Evolutionary conservation across 1,140 invertebrate species (phyloP), one percentile per base, ranked within the genome.

Genomic region (Sinella curviseta): DNA sequence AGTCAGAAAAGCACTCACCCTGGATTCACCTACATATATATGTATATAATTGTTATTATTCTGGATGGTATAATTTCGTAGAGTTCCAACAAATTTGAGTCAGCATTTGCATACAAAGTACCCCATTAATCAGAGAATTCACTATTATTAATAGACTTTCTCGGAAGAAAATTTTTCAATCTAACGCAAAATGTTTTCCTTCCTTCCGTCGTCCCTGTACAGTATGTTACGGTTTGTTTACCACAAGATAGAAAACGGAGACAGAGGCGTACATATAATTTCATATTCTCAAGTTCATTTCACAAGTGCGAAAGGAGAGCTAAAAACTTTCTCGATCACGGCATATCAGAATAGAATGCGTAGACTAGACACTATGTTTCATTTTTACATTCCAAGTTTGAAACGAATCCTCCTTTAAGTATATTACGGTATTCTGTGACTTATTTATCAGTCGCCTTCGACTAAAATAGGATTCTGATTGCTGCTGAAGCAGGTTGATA

Each of bases 31-130:
- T n/a, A n/a, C n/a, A n/a, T n/a, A n/a, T n/a, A n/a, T 48, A 20
- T 48, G 39, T 48, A 20, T 20, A 8, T 48, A 48, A 20, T 48
- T 48, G 20, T 48, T 48, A 48, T 48, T 48, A 20, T 48, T 48
- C 39, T 12, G 8, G 39, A 48, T 48, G 39, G 20, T 48, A 48
- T 12, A 12, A 48, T 48, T 48, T 48, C 39, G 20, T 48, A 33
- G 31, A 33, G 57, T 65, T n/a, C 24, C 14, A 70, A 75, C 35
- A 79, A 76, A 78, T 81, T 83, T 81, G 82, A 83, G 70, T 83
- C 82, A 83, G 82, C 82, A 83, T 83, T 83, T 83, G 82, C 78
- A 83, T 83, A 31, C 54, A 77, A 77, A 77, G 55, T 77, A 34
- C 20, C 31, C 65, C 54, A 83, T 83, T 83, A 83, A 83, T 83